Conservation (phyloP, 2,888 invertebrate genomes). For the Rambutsinella grinnellia region DNA sequence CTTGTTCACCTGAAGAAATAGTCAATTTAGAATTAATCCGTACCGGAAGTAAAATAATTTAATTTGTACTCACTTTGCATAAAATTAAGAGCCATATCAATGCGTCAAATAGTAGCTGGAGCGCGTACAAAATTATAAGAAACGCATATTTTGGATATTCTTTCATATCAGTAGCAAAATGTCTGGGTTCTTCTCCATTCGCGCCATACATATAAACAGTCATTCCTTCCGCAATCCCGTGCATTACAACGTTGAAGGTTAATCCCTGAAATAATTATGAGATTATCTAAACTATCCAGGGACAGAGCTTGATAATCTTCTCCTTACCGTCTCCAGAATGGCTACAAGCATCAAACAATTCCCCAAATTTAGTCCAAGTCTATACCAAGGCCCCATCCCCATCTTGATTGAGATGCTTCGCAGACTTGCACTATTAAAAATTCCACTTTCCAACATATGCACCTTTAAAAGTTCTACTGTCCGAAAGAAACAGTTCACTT, state of each 20-base stretch:
- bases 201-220: constrained; percentile 30
- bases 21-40: background rate
- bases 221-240: constrained; percentile 27
- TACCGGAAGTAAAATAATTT: background rate
- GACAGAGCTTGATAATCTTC: background rate
- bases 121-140: constrained; percentile 22
- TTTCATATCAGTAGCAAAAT: constrained; percentile 30
- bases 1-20: constrained; percentile 31
- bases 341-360: constrained; percentile 56
- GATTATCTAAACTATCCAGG: too few relatives aligned
- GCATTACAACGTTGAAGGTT: constrained; percentile 32
- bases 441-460: constrained; percentile 3
- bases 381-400: constrained; percentile 54
- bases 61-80: constrained; percentile 37
- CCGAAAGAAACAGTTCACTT: too few relatives aligned
- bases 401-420: constrained; percentile 18
- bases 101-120: constrained; percentile 41
- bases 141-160: constrained; percentile 47
- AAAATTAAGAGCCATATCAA: constrained; percentile 43
- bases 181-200: constrained; percentile 11
- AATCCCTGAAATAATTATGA: constrained; percentile 26
- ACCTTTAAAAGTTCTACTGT: too few relatives aligned
- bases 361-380: constrained; percentile 51
- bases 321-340: constrained; percentile 53
- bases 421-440: background rate